phyloP scores from a whole-genome alignment of 1,140 invertebrate genomes.

The Acarapis woodi region DNA sequence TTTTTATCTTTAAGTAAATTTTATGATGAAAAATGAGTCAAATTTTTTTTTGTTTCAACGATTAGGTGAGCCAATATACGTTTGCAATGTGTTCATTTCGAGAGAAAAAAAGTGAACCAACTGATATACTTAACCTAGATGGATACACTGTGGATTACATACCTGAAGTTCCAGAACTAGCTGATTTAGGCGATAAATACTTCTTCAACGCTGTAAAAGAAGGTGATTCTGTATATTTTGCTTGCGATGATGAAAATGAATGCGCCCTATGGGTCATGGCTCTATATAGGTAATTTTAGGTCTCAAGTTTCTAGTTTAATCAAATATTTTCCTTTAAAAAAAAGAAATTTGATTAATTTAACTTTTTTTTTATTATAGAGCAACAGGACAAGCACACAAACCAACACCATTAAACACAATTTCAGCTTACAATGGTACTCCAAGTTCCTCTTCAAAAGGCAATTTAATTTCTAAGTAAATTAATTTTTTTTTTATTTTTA shows the following conservation, averaged over 20 bases:
- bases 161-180: conserved; percentile 56
- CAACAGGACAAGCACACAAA: conserved; percentile 94
- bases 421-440: neutral
- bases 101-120: conserved; percentile 94
- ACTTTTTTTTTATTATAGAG: too few relatives aligned
- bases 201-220: conserved; percentile 97
- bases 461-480: too few relatives aligned
- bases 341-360: too few relatives aligned
- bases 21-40: conserved; percentile 99
- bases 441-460: too few relatives aligned
- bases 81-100: conserved; percentile 99
- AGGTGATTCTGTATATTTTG: conserved; percentile 84
- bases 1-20: conserved; percentile 77
- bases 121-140: conserved; percentile 97
- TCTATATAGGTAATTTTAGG: too few relatives aligned
- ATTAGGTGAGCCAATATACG: conserved; percentile 97
- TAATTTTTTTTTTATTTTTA: too few relatives aligned
- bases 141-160: conserved; percentile 98
- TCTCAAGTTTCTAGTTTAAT: too few relatives aligned
- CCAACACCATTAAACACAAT: conserved; percentile 63
- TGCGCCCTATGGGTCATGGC: conserved; percentile 97
- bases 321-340: too few relatives aligned
- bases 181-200: conserved; percentile 57
- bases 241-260: conserved; percentile 92
- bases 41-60: conserved; percentile 86